Conservation (phyloP, 2,113 vertebrate species). For the Lutjanus erythropterus region DNA sequence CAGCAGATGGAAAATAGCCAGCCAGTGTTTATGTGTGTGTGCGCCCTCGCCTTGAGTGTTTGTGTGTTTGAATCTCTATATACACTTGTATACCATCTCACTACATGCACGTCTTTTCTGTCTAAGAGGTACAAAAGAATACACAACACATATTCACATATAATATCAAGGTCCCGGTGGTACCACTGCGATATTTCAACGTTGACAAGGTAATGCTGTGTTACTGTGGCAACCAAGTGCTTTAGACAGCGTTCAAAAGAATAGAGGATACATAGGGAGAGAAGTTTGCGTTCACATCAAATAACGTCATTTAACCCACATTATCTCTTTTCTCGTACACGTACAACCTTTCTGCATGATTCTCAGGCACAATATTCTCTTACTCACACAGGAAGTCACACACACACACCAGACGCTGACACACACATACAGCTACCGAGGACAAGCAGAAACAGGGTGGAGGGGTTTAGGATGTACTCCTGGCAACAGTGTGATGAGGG, state of each 20-base stretch:
- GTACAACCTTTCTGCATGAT: slow-evolving; percentile 26
- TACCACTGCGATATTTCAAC: slow-evolving; percentile 46
- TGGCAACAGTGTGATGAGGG: slow-evolving; percentile 57
- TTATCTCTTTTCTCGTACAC: slow-evolving; percentile 38
- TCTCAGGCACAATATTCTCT: slow-evolving; percentile 31
- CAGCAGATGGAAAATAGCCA: slow-evolving; percentile 64
- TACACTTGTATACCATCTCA: too few relatives aligned
- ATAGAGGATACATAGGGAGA: slow-evolving; percentile 17
- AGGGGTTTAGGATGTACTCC: slow-evolving; percentile 48
- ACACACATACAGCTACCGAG: slow-evolving; percentile 34
- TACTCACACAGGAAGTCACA: slow-evolving; percentile 27
- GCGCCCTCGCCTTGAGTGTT: background rate
- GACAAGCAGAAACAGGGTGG: slow-evolving; percentile 45
- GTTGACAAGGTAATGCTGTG: slow-evolving; percentile 46
- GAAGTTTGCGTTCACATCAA: slow-evolving; percentile 45
- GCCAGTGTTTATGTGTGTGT: slow-evolving; percentile 1
- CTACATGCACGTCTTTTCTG: background rate
- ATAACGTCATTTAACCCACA: slow-evolving; percentile 50
- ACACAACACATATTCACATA: slow-evolving; percentile 13
- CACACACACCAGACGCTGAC: slow-evolving; percentile 26
- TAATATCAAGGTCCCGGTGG: slow-evolving; percentile 32
- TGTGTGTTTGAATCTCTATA: background rate
- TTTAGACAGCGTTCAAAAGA: slow-evolving; percentile 15
- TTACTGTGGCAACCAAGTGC: slow-evolving; percentile 63
- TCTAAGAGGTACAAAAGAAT: slow-evolving; percentile 3